Base-by-base conservation (phyloP, 2,888 invertebrate species). In the Euphydryas editha region DNA sequence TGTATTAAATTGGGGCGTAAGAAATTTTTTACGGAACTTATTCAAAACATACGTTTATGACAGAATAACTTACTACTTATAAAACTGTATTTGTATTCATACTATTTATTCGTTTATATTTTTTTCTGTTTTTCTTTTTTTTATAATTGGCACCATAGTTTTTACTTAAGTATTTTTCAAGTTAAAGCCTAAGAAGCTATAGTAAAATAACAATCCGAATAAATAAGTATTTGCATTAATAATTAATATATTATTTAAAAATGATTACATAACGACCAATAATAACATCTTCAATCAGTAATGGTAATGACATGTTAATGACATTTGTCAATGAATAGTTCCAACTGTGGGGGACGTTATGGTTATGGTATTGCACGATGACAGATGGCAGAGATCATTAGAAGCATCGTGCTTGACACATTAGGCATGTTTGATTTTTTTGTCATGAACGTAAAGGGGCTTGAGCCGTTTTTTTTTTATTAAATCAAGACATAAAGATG, bases 331-430 rank as follows among this genome's bases (percentile, higher is more conserved):
- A 73, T 75, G 75, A 73, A 69, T 70, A 69, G 70, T 67, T 67
- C 55, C 66, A 72, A 62, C 64, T 71, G 76, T 70, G 73, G 75
- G 75, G 75, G 72, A 70, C 69, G 68, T 68, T 70, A 68, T 67
- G 67, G 68, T 68, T 70, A 68, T 67, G 67, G 67, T 63, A 68
- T 69, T 62, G 57, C 58, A 15, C 67, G 72, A 68, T 75, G 76
- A 76, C 76, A 76, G 75, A 76, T 75, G 76, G 69, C 71, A 68
- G 46, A 62, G 62, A 74, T 74, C 73, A 75, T 76, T 76, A 74
- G 69, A 66, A 65, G 65, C 58, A 69, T 63, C 63, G 67, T 57
- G 65, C 61, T 70, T 65, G 72, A 69, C 65, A 65, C 61, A 54
- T 67, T 62, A 54, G 55, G 36, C 58, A 69, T 47, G 62, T 69